These are phyloP conservation scores for Eriocheir sinensis DNA, from an alignment of 1,140 invertebrate species.

Conservation along the genomic window DNA sequence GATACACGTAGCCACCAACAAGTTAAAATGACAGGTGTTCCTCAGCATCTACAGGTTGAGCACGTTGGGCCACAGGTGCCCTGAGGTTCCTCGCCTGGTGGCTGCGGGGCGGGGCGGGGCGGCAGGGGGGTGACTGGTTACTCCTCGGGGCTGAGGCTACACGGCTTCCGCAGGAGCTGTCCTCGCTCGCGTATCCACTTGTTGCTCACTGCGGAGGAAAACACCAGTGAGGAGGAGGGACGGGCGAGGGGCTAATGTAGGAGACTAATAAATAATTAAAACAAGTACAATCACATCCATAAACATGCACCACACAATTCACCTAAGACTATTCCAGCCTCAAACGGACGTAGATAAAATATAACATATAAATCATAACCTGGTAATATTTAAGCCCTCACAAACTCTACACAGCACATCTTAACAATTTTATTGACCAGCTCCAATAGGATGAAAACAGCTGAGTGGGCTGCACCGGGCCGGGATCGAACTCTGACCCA, in stretches of 20 bases:
- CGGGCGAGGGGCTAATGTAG: background rate
- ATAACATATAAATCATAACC: too few relatives aligned
- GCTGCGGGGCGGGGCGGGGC: background rate
- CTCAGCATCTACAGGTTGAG: background rate
- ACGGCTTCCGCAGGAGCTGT: conserved; percentile 62
- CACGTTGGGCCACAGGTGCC: background rate
- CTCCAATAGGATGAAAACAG: too few relatives aligned
- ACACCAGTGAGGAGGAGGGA: background rate
- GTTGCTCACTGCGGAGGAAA: conserved; percentile 63
- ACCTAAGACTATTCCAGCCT: background rate
- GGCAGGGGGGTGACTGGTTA: background rate
- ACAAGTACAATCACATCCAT: background rate
- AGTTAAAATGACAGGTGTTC: background rate
- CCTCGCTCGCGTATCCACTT: conserved; percentile 73
- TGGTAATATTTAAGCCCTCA: too few relatives aligned
- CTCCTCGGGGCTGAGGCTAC: conserved; percentile 54
- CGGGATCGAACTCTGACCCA: too few relatives aligned
- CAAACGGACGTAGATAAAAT: too few relatives aligned
- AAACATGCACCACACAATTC: too few relatives aligned
- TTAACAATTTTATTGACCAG: too few relatives aligned
- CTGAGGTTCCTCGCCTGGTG: too few relatives aligned
- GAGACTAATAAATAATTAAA: too few relatives aligned
- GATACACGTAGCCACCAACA: background rate
- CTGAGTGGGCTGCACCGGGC: too few relatives aligned
- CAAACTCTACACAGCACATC: too few relatives aligned